Evolutionary conservation across 2,113 vertebrate species (phyloP).

Genomic region (Spea multiplicata): DNA sequence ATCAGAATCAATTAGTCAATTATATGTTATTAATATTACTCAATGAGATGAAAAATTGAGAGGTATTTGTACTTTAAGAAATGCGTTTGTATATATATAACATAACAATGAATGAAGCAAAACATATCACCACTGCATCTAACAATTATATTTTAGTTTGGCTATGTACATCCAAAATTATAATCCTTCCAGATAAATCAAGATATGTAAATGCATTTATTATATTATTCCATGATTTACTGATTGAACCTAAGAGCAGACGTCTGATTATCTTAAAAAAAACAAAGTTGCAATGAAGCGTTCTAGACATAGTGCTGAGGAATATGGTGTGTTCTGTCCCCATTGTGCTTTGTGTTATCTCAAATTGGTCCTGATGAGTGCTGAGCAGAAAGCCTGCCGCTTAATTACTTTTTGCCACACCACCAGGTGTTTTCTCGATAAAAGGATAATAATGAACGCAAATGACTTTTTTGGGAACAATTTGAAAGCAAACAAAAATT

Average conservation of each 20-base stretch:
- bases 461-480: conserved; percentile 51
- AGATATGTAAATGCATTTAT: conserved; percentile 22
- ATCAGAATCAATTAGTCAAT: no score
- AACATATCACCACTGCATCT: neutral
- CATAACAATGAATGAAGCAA: neutral
- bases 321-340: conserved; percentile 46
- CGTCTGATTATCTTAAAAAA: conserved; percentile 39
- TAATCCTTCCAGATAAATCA: conserved; percentile 9
- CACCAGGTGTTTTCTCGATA: conserved; percentile 48
- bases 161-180: conserved; percentile 2
- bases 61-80: no score
- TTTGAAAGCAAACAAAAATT: conserved; percentile 51
- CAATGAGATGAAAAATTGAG: no score
- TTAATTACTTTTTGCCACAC: conserved; percentile 48
- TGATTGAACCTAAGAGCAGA: conserved; percentile 3
- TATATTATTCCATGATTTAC: conserved; percentile 11
- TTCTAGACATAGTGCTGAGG: neutral
- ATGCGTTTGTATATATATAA: no score
- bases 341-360: conserved; percentile 40
- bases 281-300: conserved; percentile 18
- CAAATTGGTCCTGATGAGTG: conserved; percentile 41
- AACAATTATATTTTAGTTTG: neutral
- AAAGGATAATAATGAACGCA: conserved; percentile 51
- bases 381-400: conserved; percentile 48
- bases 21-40: no score